These are phyloP conservation scores for Taenioides sp. DNA, from an alignment of 2,797 vertebrate genomes.

Conservation along the genomic window DNA sequence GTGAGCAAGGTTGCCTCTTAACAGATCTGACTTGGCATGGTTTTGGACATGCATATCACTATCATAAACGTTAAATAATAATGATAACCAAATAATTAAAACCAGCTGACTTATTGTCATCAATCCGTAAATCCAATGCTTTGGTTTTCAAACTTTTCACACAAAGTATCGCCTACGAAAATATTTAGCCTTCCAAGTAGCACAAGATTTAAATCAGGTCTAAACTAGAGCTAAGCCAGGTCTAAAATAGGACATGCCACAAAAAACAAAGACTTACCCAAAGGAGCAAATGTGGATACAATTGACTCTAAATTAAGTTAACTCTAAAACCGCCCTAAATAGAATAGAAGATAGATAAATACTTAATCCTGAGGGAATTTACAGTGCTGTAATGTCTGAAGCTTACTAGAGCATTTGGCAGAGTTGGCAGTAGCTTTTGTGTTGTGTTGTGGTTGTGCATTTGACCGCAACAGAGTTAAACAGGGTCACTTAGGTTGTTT, in stretches of 20 bases:
- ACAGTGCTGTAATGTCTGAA: too few relatives aligned
- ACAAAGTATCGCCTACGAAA: background rate
- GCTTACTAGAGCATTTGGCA: background rate
- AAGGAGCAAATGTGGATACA: background rate
- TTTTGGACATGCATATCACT: background rate
- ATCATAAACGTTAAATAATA: background rate
- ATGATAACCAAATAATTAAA: background rate
- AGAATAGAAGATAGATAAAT: too few relatives aligned
- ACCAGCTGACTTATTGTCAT: background rate
- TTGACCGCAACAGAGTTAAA: slow-evolving; percentile 28
- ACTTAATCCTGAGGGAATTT: too few relatives aligned
- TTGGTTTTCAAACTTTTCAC: background rate
- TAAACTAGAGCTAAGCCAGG: background rate
- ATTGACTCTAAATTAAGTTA: too few relatives aligned
- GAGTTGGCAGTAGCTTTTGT: slow-evolving; percentile 16
- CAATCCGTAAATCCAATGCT: background rate
- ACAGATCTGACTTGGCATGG: background rate
- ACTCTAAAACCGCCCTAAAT: too few relatives aligned
- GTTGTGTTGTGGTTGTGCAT: slow-evolving; percentile 27
- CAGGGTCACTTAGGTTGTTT: slow-evolving; percentile 27
- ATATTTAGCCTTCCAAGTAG: background rate
- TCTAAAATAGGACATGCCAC: background rate
- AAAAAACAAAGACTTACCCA: background rate
- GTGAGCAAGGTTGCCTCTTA: background rate
- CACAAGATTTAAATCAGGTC: background rate